A percentile compares a stretch with the other conserved stretches of the same genome.
Conservation (phyloP, 1,140 invertebrate genomes). For the Lanistes nyassanus region DNA sequence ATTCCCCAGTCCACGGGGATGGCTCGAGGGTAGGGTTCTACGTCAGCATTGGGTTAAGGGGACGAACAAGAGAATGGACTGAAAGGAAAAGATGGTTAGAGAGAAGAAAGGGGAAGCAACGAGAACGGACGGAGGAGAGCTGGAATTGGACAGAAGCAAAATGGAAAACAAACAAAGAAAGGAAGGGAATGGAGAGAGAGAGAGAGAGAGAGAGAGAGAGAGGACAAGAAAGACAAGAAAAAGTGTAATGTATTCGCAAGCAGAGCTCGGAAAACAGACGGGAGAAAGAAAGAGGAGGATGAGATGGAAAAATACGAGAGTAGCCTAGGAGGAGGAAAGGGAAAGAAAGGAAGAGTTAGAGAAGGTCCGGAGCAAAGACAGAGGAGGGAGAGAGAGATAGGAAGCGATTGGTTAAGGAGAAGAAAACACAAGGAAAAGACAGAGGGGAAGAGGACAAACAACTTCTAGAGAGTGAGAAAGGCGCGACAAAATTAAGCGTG, state of each 20-base stretch:
- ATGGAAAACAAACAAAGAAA: not conserved
- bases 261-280: not conserved
- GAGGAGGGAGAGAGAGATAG: constrained; percentile 2
- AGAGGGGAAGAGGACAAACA: not conserved
- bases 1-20: no score
- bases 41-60: no score
- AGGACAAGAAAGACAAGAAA: constrained; percentile 1
- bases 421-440: no score
- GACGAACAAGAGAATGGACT: not conserved
- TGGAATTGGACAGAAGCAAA: not conserved
- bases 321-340: constrained; percentile 2
- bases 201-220: no score
- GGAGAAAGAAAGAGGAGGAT: not conserved
- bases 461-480: no score
- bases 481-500: no score
- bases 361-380: not conserved
- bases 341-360: not conserved
- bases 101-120: not conserved
- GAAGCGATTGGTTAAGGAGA: not conserved
- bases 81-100: not conserved
- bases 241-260: no score
- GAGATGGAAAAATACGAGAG: not conserved
- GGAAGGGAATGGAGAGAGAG: not conserved
- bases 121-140: no score
- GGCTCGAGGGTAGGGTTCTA: no score